Evolutionary conservation across 2,888 invertebrate genomes (phyloP), one percentile per base, ranked within the genome.

Genomic region (Pardosa pseudoannulata): DNA sequence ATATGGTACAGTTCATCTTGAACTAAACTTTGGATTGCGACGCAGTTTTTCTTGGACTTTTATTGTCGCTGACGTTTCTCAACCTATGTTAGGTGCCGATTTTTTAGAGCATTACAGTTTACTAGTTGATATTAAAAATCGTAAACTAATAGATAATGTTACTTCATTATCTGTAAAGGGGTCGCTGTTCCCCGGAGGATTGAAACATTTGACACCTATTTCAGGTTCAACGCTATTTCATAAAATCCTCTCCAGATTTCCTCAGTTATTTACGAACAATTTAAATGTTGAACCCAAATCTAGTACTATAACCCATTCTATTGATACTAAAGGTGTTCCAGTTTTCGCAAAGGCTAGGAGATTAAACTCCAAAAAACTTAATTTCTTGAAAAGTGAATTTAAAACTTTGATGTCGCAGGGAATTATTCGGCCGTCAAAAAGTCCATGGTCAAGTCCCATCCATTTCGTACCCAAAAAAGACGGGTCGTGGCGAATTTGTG

Each of bases 61-160:
- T 68, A n/a, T 88, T 2, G n/a, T 88, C 7, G 89, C 89, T 16
- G 79, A 89, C 32, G 87, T 89, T 23, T n/a, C 56, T 5, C 70
- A 32, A 39, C 89, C 89, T 9, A 88, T 89, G 16, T 62, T 89
- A n/a, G 89, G 89, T 13, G 83, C 88, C 1, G 88, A 89, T 70
- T 88, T 89, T 27, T 28, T 75, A 2, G 39, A 36, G 39, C 3
- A 19, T 7, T 75, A 56, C 29, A 19, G 39, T 11, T 56, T 75
- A 56, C 16, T 75, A 23, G 64, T 75, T 3, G 74, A 75, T 16
- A 32, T 64, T 39, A 75, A 64, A 19, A 75, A 64, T 32, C 64
- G 64, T 0, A 31, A 27, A 27, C 16, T 75, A 16, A 9, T 64
- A 7, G 74, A 75, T 27, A 13, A 6, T 11, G 28, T n/a, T 7